Percentiles rank a stretch among this genome's conserved stretches.
These are phyloP conservation scores for Grammomys dolichurus DNA, from an alignment of 2,113 vertebrate species.

Conservation along the genomic window DNA sequence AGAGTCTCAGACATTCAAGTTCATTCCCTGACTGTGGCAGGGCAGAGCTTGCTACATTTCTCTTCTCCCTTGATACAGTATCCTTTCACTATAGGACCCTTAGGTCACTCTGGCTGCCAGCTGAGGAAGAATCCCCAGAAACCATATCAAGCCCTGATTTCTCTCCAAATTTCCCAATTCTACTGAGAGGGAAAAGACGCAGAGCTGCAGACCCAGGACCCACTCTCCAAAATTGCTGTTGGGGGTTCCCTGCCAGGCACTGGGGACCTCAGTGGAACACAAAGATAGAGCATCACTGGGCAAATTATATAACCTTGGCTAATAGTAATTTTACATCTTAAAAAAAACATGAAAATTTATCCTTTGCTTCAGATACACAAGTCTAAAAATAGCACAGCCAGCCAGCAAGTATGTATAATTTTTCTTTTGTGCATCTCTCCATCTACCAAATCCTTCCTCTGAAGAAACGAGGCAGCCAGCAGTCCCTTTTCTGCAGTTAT, in stretches of 20 bases:
- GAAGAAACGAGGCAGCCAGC: neutral
- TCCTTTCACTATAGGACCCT: neutral
- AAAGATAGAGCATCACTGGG: neutral
- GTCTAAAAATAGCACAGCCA: slow-evolving; percentile 77
- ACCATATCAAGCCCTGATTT: fast-evolving
- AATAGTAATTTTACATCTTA: slow-evolving; percentile 43
- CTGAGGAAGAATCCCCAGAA: neutral
- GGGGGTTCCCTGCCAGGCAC: too few relatives aligned
- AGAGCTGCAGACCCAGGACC: neutral
- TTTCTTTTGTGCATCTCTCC: slow-evolving; percentile 58
- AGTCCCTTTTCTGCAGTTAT: neutral
- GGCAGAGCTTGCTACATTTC: neutral
- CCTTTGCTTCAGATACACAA: slow-evolving; percentile 56
- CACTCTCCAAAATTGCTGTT: neutral
- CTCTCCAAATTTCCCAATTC: neutral
- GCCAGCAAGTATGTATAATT: slow-evolving; percentile 63
- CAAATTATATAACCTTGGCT: slow-evolving; percentile 46
- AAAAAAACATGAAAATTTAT: slow-evolving; percentile 69
- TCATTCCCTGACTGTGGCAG: fast-evolving
- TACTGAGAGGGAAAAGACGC: neutral
- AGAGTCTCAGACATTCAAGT: neutral
- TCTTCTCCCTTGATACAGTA: neutral
- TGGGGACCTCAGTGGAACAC: neutral
- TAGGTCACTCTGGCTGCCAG: neutral
- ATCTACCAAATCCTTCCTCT: slow-evolving; percentile 26